Evolutionary conservation across 1,140 invertebrate species (phyloP).

Genomic region (Anthonomus grandis): DNA sequence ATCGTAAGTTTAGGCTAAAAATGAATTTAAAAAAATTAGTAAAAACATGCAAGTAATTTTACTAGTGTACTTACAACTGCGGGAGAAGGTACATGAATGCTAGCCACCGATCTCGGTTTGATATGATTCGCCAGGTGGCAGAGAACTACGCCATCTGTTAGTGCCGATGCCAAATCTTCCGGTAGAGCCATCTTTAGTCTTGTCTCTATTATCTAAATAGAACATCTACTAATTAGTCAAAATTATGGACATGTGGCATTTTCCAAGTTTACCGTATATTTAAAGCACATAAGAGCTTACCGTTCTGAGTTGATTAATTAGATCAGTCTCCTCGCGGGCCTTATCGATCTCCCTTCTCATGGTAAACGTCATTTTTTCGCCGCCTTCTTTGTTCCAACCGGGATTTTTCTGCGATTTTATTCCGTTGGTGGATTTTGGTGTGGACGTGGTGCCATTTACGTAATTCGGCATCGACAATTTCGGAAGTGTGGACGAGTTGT

Average conservation of each 20-base stretch:
- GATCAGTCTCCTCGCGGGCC: conserved; percentile 82
- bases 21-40: neutral
- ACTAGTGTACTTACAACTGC: conserved; percentile 71
- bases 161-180: conserved; percentile 78
- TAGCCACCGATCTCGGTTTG: conserved; percentile 81
- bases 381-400: conserved; percentile 67
- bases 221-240: conserved; percentile 15
- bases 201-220: conserved; percentile 80
- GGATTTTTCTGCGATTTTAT: conserved; percentile 54
- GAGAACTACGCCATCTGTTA: conserved; percentile 88
- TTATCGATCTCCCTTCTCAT: conserved; percentile 89
- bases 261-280: neutral
- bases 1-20: conserved; percentile 86
- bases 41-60: neutral
- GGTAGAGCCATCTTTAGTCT: conserved; percentile 86
- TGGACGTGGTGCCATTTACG: conserved; percentile 50
- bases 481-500: too few species aligned
- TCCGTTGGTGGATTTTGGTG: conserved; percentile 46
- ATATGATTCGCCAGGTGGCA: conserved; percentile 93
- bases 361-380: conserved; percentile 82
- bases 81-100: conserved; percentile 91
- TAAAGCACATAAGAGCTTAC: conserved; percentile 54
- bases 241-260: too few species aligned
- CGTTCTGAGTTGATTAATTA: conserved; percentile 77
- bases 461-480: too few species aligned